phyloP scores from a whole-genome alignment of 2,888 invertebrate genomes.

The Auanema freiburgensis region DNA sequence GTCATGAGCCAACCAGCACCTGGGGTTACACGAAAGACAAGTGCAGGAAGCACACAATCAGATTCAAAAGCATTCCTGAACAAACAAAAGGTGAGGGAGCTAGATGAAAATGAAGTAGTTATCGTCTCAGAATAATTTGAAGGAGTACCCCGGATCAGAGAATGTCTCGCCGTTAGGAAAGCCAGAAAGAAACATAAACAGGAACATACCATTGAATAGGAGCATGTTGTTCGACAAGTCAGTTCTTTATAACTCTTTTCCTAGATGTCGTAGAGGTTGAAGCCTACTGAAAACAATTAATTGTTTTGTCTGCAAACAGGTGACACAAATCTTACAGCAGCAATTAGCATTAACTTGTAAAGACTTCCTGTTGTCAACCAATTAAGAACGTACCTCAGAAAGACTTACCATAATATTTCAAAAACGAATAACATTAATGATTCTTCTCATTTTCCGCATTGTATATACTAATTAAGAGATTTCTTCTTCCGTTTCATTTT shows the following conservation, averaged over 20 bases:
- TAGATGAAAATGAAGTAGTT: neutral
- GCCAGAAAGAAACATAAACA: conserved; percentile 47
- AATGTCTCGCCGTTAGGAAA: conserved; percentile 45
- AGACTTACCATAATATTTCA: no score
- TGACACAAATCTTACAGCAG: neutral
- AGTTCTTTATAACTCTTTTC: conserved; percentile 4
- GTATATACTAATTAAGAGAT: no score
- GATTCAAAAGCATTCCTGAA: conserved; percentile 60
- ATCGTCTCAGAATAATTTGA: conserved; percentile 9
- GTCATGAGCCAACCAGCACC: conserved; percentile 55
- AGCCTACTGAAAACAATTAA: conserved; percentile 1
- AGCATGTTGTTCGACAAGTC: conserved; percentile 40
- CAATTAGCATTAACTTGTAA: no score
- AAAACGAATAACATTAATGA: no score
- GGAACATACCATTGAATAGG: conserved; percentile 54
- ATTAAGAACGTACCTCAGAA: no score
- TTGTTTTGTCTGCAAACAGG: neutral
- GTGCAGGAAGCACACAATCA: conserved; percentile 56
- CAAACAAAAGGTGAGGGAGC: conserved; percentile 21
- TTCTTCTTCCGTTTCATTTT: neutral
- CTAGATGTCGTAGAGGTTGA: conserved; percentile 4
- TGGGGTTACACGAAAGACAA: conserved; percentile 49
- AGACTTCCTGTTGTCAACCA: no score
- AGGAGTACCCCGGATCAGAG: conserved; percentile 32
- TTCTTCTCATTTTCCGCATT: no score